Percentiles rank a stretch among this genome's conserved stretches.
These are phyloP conservation scores for Dromococcyx pavoninus DNA, from an alignment of 2,797 vertebrate species.

Conservation along the genomic window DNA sequence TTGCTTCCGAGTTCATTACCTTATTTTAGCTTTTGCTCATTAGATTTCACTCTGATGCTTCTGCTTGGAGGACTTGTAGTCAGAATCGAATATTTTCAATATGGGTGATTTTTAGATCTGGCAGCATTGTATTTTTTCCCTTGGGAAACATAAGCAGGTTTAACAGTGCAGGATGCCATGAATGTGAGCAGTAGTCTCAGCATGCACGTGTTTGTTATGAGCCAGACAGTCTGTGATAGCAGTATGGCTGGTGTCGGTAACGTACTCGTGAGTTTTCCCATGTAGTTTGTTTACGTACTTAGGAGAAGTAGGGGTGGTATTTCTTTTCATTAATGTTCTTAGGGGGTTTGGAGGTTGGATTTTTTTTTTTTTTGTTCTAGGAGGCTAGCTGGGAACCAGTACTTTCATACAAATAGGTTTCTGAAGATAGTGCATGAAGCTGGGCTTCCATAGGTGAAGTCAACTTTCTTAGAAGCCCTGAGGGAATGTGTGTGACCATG, in stretches of 20 bases:
- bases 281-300: not conserved
- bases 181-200: not conserved
- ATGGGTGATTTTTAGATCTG: not conserved
- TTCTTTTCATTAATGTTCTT: not conserved
- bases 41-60: not conserved
- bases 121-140: not conserved
- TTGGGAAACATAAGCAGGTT: not conserved
- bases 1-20: not conserved
- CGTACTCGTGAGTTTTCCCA: accelerated
- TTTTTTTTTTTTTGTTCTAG: not conserved
- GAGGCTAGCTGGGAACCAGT: not conserved
- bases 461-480: not conserved
- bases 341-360: no score
- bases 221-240: not conserved
- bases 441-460: not conserved
- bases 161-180: not conserved
- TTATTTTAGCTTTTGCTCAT: not conserved
- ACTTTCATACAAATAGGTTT: not conserved
- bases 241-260: not conserved
- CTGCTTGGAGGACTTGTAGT: not conserved
- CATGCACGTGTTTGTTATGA: accelerated
- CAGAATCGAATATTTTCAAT: not conserved
- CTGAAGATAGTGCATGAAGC: not conserved
- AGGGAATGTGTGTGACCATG: accelerated
- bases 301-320: not conserved